Evolutionary conservation across 2,113 vertebrate species (phyloP), one percentile per base, ranked within the genome.

Genomic region (Hippocampus barbouri): DNA sequence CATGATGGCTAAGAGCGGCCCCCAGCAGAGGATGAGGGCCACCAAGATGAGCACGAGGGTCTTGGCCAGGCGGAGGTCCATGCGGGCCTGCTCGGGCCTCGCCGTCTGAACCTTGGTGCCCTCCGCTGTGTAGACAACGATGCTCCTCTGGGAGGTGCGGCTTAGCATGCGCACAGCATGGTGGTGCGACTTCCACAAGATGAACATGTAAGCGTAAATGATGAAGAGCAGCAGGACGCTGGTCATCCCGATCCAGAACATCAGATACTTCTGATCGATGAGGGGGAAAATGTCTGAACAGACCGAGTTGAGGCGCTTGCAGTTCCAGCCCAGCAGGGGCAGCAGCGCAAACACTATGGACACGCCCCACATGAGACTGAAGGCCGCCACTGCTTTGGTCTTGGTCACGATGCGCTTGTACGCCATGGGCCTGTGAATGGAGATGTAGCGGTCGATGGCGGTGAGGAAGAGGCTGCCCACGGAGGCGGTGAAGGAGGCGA

Each of bases 201-300:
- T 98, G 85, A 96, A 99, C 91, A 98, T 95, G 88, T 99, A 99
- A 0, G 97, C 97, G 15, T 99, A 99, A 79, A 99, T 95, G 75
- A 99, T 99, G 80, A 99, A 97, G 73, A 99, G 88, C 87, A 99
- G 81, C 83, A 98, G 91, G 70, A 96, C 68, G 5, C 91, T 97
- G 15, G 97, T 98, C 85, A 98, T 94, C 23, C 97, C 95, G 0
- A 99, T 97, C 97, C 97, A 99, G 92, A 97, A 95, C 95, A 98
- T 95, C 86, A 99, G 90, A 84, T 99, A 99, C 1, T 92, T 96
- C 83, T 95, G 93, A 0, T 99, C 97, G 0, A 99, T 99, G 57
- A 97, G 94, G 0, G 97, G 97, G 89, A 99, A 99, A 83, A 99
- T 98, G 86, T 98, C 96, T 0, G 97, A 99, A 89, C 97, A 99